A percentile compares a stretch with the other conserved stretches of the same genome.
These are phyloP conservation scores for Hofmannophila pseudospretella DNA, from an alignment of 2,888 invertebrate genomes.

Conservation along the genomic window DNA sequence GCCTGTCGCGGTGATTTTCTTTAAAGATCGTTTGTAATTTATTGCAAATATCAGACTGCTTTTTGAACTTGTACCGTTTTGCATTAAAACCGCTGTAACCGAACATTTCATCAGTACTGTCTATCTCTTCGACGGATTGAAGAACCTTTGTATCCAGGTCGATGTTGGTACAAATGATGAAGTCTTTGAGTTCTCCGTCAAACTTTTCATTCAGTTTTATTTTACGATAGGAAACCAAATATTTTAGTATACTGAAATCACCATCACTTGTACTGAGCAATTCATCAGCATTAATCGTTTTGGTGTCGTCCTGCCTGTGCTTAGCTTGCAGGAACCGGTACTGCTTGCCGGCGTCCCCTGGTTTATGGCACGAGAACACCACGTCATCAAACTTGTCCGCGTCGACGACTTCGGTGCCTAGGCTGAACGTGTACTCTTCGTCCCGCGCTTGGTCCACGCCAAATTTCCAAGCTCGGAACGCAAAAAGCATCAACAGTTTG, in stretches of 20 bases:
- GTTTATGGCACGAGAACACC: too few relatives aligned
- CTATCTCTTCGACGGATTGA: not conserved
- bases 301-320: not conserved
- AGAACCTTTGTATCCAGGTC: not conserved
- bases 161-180: conserved; percentile 2
- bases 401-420: conserved; percentile 2
- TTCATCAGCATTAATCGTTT: not conserved
- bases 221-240: conserved; percentile 1
- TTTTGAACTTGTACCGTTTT: not conserved
- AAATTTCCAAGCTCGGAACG: not conserved
- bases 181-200: not conserved
- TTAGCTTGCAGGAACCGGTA: not conserved
- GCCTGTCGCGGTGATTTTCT: not conserved
- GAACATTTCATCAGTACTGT: not conserved
- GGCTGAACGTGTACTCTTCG: not conserved
- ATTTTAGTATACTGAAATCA: conserved; percentile 1
- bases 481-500: conserved; percentile 1
- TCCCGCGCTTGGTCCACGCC: too few relatives aligned
- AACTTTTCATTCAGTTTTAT: not conserved
- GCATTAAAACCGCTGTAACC: not conserved
- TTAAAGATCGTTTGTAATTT: not conserved
- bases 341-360: not conserved
- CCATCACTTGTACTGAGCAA: not conserved
- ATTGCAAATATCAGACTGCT: not conserved
- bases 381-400: conserved; percentile 4